These are phyloP conservation scores for Ammodramus savannarum DNA, from an alignment of 2,113 vertebrate species.

Conservation along the genomic window DNA sequence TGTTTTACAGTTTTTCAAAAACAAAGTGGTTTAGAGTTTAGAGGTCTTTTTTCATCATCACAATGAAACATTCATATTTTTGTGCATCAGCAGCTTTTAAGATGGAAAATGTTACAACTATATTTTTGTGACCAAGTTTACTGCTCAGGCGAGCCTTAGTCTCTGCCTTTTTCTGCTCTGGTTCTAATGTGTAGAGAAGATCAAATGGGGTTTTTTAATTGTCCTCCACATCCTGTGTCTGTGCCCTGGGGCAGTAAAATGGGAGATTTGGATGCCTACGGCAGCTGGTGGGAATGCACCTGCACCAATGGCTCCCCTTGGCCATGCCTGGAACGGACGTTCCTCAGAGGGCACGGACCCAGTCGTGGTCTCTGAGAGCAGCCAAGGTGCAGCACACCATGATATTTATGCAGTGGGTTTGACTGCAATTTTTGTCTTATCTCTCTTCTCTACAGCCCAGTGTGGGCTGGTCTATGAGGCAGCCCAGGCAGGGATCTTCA, in stretches of 20 bases:
- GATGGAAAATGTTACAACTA: background rate
- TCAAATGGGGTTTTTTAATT: fast-evolving
- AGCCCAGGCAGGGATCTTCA: background rate
- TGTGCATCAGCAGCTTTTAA: background rate
- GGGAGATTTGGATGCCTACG: background rate
- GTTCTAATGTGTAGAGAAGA: background rate
- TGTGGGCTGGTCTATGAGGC: fast-evolving
- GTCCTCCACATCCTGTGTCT: background rate
- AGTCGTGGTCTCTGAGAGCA: background rate
- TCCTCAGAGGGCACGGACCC: background rate
- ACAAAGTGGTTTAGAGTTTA: background rate
- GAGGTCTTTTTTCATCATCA: background rate
- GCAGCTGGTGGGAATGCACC: background rate
- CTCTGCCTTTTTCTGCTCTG: background rate
- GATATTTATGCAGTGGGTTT: background rate
- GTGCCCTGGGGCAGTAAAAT: background rate
- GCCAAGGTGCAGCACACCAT: background rate
- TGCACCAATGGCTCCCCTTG: fast-evolving
- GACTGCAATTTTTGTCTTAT: background rate
- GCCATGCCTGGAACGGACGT: fast-evolving
- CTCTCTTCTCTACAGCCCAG: background rate
- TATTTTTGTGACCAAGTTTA: background rate
- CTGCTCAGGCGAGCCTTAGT: background rate
- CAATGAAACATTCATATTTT: background rate
- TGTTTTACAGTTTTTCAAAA: background rate